Conservation (phyloP, 2,113 vertebrate genomes). For the Corvus hawaiiensis region DNA sequence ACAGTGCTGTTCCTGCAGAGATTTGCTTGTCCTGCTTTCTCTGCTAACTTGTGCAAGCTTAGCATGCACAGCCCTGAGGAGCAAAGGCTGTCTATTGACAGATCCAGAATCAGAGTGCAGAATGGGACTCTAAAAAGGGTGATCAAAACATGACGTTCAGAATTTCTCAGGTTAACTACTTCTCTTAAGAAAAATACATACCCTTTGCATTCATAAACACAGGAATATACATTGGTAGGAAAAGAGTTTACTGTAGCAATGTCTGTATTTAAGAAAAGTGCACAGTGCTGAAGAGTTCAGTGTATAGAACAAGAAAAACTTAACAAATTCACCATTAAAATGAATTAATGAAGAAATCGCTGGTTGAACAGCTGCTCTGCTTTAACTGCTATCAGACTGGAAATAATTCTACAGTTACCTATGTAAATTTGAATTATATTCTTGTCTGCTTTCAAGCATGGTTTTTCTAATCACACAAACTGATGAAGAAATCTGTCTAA, state of each 20-base stretch:
- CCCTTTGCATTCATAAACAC: not conserved
- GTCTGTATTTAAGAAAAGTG: not conserved
- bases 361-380: not conserved
- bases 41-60: not conserved
- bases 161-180: not conserved
- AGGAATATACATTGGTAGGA: not conserved
- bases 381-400: not conserved
- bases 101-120: not conserved
- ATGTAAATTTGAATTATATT: not conserved
- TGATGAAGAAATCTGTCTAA: not conserved
- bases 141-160: not conserved
- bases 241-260: not conserved
- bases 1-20: not conserved
- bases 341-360: not conserved
- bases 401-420: not conserved
- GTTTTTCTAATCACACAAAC: not conserved
- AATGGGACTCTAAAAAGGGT: not conserved
- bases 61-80: not conserved
- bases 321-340: not conserved
- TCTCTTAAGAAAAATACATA: not conserved
- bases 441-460: not conserved
- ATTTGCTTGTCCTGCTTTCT: not conserved
- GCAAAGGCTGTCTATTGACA: not conserved
- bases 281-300: fast-evolving
- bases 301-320: not conserved